Percentiles rank a stretch among this genome's conserved stretches.
phyloP scores from a whole-genome alignment of 2,797 vertebrate species.

The Gouania willdenowi region DNA sequence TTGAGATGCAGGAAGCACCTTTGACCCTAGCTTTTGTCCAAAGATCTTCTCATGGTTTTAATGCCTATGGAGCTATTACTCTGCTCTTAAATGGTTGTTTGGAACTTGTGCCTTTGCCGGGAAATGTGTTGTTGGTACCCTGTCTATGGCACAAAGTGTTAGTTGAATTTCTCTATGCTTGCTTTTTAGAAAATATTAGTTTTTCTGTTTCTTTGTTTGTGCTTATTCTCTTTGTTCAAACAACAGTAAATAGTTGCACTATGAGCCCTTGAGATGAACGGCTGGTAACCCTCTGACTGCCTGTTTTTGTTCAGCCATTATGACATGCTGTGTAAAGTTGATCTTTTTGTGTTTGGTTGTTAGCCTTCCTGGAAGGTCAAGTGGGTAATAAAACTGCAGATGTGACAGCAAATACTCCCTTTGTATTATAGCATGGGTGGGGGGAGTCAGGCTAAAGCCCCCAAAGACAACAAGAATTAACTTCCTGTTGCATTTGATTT shows the following conservation, averaged over 20 bases:
- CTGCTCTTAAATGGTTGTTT: no score
- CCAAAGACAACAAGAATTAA: no score
- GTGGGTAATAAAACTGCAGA: slow-evolving; percentile 7
- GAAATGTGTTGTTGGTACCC: no score
- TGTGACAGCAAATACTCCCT: slow-evolving; percentile 30
- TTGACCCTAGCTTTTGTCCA: no score
- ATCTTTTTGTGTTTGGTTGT: slow-evolving; percentile 16
- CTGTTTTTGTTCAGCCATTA: slow-evolving; percentile 16
- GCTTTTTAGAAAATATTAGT: slow-evolving; percentile 10
- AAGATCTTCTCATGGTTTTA: no score
- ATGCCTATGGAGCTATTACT: no score
- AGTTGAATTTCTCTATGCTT: no score
- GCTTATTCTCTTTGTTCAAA: slow-evolving; percentile 1
- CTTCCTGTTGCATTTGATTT: no score
- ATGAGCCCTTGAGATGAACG: no score
- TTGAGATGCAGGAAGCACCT: no score
- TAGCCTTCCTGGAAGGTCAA: slow-evolving; percentile 10
- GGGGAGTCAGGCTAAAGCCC: slow-evolving; percentile 1
- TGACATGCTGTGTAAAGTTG: neutral
- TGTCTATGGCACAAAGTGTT: no score
- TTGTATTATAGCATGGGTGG: slow-evolving; percentile 2
- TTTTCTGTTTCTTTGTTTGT: slow-evolving; percentile 6
- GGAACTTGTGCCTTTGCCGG: no score
- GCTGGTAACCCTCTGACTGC: slow-evolving; percentile 42
- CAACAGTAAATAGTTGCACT: slow-evolving; percentile 12